phyloP scores from a whole-genome alignment of 2,113 vertebrate species.

The Ophthalmolycus amberensis region DNA sequence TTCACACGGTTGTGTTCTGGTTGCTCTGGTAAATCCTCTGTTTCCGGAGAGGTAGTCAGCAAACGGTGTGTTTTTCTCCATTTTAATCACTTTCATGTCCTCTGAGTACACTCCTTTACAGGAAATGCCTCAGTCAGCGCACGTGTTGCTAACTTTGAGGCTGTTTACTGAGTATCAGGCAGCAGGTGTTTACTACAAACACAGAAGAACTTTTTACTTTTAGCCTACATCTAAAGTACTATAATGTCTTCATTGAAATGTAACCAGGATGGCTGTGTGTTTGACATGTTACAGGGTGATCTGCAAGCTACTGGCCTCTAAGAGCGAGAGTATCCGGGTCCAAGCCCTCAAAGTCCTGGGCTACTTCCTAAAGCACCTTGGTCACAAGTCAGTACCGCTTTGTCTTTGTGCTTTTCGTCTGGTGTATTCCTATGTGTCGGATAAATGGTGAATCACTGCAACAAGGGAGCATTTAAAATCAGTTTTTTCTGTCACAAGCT shows the following conservation, averaged over 20 bases:
- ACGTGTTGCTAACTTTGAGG: constrained; percentile 26
- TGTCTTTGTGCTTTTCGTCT: background rate
- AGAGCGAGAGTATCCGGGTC: constrained; percentile 98
- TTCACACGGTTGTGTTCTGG: constrained; percentile 28
- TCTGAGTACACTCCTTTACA: constrained; percentile 25
- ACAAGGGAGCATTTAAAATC: background rate
- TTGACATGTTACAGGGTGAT: constrained; percentile 88
- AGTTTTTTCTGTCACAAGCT: background rate
- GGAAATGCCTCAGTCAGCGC: constrained; percentile 37
- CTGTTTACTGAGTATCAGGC: constrained; percentile 31
- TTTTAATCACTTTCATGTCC: constrained; percentile 18
- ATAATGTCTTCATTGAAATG: background rate
- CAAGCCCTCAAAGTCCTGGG: constrained; percentile 98
- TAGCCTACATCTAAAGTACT: background rate
- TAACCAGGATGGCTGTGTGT: constrained; percentile 23
- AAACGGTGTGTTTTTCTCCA: background rate
- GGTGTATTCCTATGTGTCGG: background rate
- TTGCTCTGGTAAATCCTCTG: constrained; percentile 51
- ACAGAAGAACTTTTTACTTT: background rate
- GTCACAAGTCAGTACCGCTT: constrained; percentile 93
- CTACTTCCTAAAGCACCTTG: constrained; percentile 98
- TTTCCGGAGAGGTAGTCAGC: constrained; percentile 40
- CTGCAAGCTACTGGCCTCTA: constrained; percentile 98
- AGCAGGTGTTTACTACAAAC: constrained; percentile 16
- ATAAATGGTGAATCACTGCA: background rate